Evolutionary conservation across 2,113 vertebrate species (phyloP), one percentile per base, ranked within the genome.

Genomic region (Lepisosteus osseus): DNA sequence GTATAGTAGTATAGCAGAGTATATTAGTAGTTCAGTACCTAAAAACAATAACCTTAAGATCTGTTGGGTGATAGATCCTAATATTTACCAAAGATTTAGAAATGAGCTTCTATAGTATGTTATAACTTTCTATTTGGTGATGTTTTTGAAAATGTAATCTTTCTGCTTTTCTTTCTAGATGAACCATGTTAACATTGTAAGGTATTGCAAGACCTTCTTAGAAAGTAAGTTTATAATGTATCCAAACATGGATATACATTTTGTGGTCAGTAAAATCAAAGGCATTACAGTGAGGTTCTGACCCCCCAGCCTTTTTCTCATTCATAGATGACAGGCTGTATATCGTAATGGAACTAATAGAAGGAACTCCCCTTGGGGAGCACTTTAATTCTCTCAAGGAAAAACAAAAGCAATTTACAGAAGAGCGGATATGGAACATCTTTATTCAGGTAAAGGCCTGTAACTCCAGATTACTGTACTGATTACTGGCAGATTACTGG

Each of bases 261-360:
- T 56, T 8, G 29, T 51, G 13, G 17, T 44, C n/a, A 57, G 29
- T 41, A 40, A 3, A 7, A 54, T 55, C 14, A 6, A 51, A 12
- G 9, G 12, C 9, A 9, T 51, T 42, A 62, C 54, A 29, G n/a
- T 64, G 17, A 40, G n/a, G 17, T 57, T 66, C 40, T 47, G 17
- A 64, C 13, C 61, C 61, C 14, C 3, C 17, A 40, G 17, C 3
- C 17, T 14, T 71, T 14, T 4, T 42, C 12, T 43, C 6, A 61
- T 4, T 69, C 76, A 13, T 42, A 97, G 95, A 90, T 77, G 94
- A 96, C 67, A 91, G 84, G 57, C 79, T 98, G 51, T 98, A 95
- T 74, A 90, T 96, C 13, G 90, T 97, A 67, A 96, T 96, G 95
- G 95, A 97, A 74, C 90, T 97, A 69, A 95, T 96, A 66, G 94